Evolutionary conservation across 2,113 vertebrate species (phyloP), one percentile per base, ranked within the genome.

Genomic region (Hyaena hyaena): DNA sequence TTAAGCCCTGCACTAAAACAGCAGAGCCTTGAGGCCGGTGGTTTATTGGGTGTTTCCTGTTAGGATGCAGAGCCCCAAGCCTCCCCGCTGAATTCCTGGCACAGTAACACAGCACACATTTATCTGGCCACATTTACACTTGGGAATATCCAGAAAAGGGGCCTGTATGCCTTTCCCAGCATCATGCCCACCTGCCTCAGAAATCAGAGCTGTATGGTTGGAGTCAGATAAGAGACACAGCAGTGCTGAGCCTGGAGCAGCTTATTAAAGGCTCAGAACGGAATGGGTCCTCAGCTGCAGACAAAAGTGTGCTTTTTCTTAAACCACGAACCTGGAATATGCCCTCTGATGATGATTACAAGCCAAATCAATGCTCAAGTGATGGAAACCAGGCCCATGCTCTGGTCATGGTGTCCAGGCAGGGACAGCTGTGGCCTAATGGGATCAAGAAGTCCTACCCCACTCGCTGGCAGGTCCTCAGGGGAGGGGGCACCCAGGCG

Each of bases 31-130:
- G n/a, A 93, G 71, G 45, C 73, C n/a, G 0, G 17, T 7, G 7
- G 23, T 95, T 95, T 96, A 96, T 80, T 89, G 88, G 92, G 97
- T 97, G 81, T 93, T 96, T 98, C 86, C 88, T 73, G 43, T 31
- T 88, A 95, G 79, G 95, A 53, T 0, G 1, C 26, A 55, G 82
- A 82, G 89, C 55, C 45, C 50, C 16, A 28, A 7, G 4, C 74
- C 71, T 81, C 82, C 81, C 66, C 1, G 61, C 61, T 71, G 77
- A 61, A 33, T 43, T 53, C 31, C 69, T n/a, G 26, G 63, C 50
- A 50, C 76, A 33, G 80, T 3, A 71, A 45, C 66, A 14, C 61
- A 19, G 61, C 21, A 4, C 82, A 53, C 31, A 3, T 43, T 63
- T 74, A 35, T 86, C 92, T 50, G 77, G 71, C 24, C 88, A 53